These are phyloP conservation scores for Dasyornis broadbenti DNA, from an alignment of 2,113 vertebrate species.

Conservation along the genomic window DNA sequence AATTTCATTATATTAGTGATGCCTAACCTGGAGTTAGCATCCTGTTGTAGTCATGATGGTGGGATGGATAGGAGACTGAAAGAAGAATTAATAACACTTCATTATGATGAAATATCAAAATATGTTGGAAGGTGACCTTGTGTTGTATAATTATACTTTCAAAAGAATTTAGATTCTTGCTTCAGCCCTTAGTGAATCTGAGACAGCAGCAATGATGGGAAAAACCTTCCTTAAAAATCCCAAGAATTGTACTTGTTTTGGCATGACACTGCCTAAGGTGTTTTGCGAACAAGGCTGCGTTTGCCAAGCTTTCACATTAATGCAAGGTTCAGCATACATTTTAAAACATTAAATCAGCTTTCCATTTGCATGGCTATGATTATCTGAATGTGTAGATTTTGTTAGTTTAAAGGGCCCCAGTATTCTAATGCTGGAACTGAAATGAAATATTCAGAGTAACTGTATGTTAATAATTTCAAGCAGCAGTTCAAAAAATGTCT, in stretches of 20 bases:
- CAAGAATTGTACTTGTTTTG: constrained; percentile 79
- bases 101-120: constrained; percentile 26
- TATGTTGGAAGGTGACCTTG: constrained; percentile 26
- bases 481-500: not conserved
- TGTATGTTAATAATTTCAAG: not conserved
- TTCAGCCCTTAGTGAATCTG: constrained; percentile 67
- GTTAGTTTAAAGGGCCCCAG: not conserved
- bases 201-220: constrained; percentile 67
- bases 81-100: not conserved
- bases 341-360: not conserved
- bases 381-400: not conserved
- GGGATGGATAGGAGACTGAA: constrained; percentile 17
- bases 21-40: not conserved
- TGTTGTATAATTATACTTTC: constrained; percentile 9
- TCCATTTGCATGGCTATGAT: not conserved
- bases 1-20: not conserved
- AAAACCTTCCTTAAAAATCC: constrained; percentile 77
- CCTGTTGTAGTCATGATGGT: not conserved
- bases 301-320: constrained; percentile 60
- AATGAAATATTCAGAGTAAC: not conserved
- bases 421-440: not conserved
- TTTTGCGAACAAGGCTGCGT: constrained; percentile 59
- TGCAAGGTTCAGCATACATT: not conserved
- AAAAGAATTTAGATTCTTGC: constrained; percentile 53
- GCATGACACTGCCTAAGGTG: constrained; percentile 71